A percentile compares a stretch with the other conserved stretches of the same genome.
These are phyloP conservation scores for Channa argus DNA, from an alignment of 2,113 vertebrate species.

Conservation along the genomic window DNA sequence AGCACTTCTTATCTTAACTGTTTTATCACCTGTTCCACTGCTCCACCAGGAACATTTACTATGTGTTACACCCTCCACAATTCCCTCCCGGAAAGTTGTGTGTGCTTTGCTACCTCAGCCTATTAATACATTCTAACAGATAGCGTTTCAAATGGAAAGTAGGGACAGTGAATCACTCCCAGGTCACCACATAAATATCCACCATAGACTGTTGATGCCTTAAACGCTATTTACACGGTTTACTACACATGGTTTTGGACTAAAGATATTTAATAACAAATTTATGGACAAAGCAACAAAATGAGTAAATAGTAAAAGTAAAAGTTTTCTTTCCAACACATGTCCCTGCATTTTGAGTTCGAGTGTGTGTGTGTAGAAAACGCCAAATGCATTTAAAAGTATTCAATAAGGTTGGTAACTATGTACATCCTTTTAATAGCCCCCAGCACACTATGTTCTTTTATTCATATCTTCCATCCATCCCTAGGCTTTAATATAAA, in stretches of 20 bases:
- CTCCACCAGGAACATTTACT: conserved; percentile 29
- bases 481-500: too few relatives aligned
- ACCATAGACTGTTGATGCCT: conserved; percentile 8
- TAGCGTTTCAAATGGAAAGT: conserved; percentile 59
- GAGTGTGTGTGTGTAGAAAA: too few relatives aligned
- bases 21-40: conserved; percentile 18
- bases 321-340: too few relatives aligned
- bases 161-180: conserved; percentile 28
- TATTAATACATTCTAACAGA: conserved; percentile 71
- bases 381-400: too few relatives aligned
- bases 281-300: not conserved
- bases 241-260: not conserved
- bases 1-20: conserved; percentile 2
- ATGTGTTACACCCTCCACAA: conserved; percentile 68
- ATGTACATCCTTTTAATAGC: too few relatives aligned
- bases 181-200: conserved; percentile 46
- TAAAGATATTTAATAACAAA: not conserved
- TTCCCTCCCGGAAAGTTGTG: conserved; percentile 84
- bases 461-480: too few relatives aligned
- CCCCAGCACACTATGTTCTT: too few relatives aligned
- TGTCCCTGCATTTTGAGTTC: too few relatives aligned
- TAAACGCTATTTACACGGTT: not conserved
- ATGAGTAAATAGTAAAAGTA: too few relatives aligned
- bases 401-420: too few relatives aligned
- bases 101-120: conserved; percentile 64